phyloP scores from a whole-genome alignment of 2,888 invertebrate species.

The Acrobasis repandana region DNA sequence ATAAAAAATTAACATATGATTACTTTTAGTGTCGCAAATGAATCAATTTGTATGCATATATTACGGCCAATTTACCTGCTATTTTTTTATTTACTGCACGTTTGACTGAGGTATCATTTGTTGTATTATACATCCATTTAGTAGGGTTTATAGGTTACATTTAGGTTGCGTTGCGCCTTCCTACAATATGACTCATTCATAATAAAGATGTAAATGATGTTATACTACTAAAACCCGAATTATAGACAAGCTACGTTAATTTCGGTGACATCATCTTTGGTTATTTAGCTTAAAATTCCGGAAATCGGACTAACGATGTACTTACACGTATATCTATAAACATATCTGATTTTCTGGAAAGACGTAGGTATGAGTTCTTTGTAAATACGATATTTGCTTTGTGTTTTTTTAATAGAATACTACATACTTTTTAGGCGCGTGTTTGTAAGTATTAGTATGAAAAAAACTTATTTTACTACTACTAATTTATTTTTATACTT shows the following conservation, averaged over 20 bases:
- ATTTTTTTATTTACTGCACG: not conserved
- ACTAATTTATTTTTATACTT: too few relatives aligned
- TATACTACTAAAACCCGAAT: not conserved
- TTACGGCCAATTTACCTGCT: not conserved
- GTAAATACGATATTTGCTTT: not conserved
- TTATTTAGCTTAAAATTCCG: not conserved
- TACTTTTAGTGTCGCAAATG: not conserved
- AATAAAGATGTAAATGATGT: not conserved
- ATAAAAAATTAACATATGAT: slow-evolving; percentile 5
- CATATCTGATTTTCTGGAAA: not conserved
- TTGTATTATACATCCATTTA: not conserved
- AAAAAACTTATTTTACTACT: too few relatives aligned
- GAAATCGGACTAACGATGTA: not conserved
- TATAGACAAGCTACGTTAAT: not conserved
- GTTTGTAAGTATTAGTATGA: not conserved
- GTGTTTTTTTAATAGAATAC: not conserved
- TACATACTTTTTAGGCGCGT: not conserved
- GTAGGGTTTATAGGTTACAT: not conserved
- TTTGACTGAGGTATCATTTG: not conserved
- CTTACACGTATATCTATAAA: not conserved
- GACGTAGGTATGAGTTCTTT: not conserved
- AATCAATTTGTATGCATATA: not conserved
- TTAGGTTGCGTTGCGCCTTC: not conserved
- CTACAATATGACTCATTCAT: slow-evolving; percentile 1
- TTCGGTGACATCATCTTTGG: not conserved